Base-by-base conservation (phyloP, 64 coral and sea anemone species). In the Exaiptasia diaphana region DNA sequence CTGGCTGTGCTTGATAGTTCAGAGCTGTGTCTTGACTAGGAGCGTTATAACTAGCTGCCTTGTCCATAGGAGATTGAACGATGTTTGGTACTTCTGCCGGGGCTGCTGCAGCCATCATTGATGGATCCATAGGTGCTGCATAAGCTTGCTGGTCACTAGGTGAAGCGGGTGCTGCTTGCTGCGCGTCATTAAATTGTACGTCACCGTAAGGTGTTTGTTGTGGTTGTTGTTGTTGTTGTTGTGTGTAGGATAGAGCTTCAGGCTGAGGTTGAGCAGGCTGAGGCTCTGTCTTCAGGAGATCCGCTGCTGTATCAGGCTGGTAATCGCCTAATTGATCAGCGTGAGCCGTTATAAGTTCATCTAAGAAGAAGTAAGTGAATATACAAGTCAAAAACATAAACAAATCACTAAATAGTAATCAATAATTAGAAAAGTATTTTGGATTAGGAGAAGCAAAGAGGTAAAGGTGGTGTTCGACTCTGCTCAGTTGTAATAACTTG, bases 211-310 rank as follows among this genome's bases (percentile, higher is more conserved):
- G 58, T 67, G 60, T 58, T 50, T 56, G 38, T 57, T 55, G 3
- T 41, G 48, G 23, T 54, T 54, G 81, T 23, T 18, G 83, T 64
- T 44, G 72, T 9, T 86, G 83, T 31, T 52, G 71, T 15, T 34
- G 71, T 18, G n/a, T n/a, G 71, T 45, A n/a, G 34, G 68, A 45
- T 18, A 8, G 0, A 23, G 33, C 7, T 10, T 32, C 36, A 38
- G 3, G 36, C 31, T 3, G 18, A 36, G n/a, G n/a, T n/a, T n/a
- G n/a, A n/a, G n/a, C 5, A 10, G 10, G 3, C 65, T 69, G 33
- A 8, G 3, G 10, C 15, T 10, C 31, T 67, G 25, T 73, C 12
- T 65, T n/a, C 8, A 35, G 61, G 18, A 38, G 61, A 37, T 15
- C 71, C 11, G 31, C 71, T 3, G 41, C 39, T 12, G 39, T 48